These are phyloP conservation scores for Aurelia aurita complex sp. Pacific DNA, from an alignment of 30 jellyfish, hydroid and myxozoan species.

Conservation along the genomic window DNA sequence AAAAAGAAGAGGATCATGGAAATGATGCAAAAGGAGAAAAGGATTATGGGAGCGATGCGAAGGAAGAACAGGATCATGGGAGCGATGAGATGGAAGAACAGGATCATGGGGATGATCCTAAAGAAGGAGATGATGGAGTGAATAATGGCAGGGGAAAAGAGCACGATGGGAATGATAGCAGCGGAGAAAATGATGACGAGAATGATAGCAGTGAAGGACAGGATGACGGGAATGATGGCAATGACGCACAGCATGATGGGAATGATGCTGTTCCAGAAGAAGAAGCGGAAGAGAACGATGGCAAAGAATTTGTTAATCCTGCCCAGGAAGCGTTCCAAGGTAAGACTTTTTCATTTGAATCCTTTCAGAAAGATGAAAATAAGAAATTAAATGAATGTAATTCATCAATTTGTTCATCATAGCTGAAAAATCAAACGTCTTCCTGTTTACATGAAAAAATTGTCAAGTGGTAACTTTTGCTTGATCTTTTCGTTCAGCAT, in stretches of 20 bases:
- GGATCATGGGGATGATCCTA: neutral
- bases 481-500: too few species aligned
- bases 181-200: neutral
- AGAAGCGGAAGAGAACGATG: neutral
- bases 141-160: neutral
- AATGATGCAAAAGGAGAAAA: neutral
- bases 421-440: too few species aligned
- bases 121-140: neutral
- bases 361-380: too few species aligned
- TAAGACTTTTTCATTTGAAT: too few species aligned
- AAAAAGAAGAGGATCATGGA: neutral
- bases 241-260: neutral
- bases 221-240: constrained; percentile 4
- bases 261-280: neutral
- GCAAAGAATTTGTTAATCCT: neutral
- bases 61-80: neutral
- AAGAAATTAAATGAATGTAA: too few species aligned
- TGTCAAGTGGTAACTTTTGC: too few species aligned
- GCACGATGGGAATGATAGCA: neutral
- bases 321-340: too few species aligned
- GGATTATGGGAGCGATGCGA: neutral
- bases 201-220: neutral
- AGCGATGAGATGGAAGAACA: neutral
- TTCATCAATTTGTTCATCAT: too few species aligned
- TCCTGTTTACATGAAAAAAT: too few species aligned